Evolutionary conservation across 2,797 vertebrate genomes (phyloP).

Genomic region (Mormyrops boulengeri): DNA sequence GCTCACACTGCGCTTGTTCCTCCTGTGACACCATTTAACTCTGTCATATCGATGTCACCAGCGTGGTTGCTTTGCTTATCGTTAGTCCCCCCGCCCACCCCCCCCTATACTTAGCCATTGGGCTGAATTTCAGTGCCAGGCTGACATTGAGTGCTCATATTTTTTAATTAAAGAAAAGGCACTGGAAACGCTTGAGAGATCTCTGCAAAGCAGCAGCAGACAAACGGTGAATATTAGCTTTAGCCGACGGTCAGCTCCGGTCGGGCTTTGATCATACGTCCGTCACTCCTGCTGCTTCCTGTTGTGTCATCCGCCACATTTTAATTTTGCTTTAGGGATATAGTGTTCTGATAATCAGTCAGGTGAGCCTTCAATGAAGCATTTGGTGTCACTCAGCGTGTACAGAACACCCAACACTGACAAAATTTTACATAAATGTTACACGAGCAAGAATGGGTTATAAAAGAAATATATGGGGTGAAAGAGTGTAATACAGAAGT

Average conservation of each 20-base stretch:
- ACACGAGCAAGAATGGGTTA: not conserved
- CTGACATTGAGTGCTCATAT: not conserved
- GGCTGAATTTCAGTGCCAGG: not conserved
- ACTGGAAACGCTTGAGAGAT: not conserved
- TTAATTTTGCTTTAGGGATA: not conserved
- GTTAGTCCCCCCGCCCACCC: not conserved
- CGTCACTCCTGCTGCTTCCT: not conserved
- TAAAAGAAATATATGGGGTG: not conserved
- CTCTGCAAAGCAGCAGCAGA: not conserved
- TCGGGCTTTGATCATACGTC: not conserved
- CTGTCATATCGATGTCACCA: not conserved
- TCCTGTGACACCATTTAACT: not conserved
- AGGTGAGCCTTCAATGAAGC: not conserved
- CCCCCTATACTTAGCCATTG: not conserved
- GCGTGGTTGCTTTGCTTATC: not conserved
- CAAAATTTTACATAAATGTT: not conserved
- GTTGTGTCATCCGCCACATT: not conserved
- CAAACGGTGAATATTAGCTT: not conserved
- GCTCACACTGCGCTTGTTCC: not conserved
- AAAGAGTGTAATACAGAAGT: not conserved
- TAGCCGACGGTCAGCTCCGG: not conserved
- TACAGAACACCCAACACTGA: not conserved
- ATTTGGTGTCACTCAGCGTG: not conserved
- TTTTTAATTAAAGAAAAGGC: not conserved
- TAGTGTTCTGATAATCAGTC: not conserved